Percentiles rank a stretch among this genome's conserved stretches.
Conservation (phyloP, 2,113 vertebrate species). For the Mungos mungo region DNA sequence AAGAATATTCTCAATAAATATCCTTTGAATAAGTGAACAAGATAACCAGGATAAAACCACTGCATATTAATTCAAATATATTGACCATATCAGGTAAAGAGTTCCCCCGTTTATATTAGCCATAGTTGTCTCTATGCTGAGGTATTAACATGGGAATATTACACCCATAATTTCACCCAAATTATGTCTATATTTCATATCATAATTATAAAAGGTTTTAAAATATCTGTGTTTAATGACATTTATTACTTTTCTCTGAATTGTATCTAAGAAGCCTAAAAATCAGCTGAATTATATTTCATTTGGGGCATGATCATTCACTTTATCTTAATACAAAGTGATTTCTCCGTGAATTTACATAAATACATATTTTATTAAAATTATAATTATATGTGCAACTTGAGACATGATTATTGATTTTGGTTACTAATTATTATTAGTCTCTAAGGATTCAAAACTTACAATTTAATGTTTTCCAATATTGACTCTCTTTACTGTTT, state of each 20-base stretch:
- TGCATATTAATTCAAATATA: slow-evolving; percentile 39
- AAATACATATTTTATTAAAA: slow-evolving; percentile 28
- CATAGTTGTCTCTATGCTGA: background rate
- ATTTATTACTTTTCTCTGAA: slow-evolving; percentile 3
- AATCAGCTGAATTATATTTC: background rate
- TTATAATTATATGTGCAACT: background rate
- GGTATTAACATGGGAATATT: background rate
- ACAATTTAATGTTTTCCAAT: background rate
- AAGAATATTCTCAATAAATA: background rate
- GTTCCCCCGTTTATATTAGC: background rate
- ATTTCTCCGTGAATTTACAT: slow-evolving; percentile 16
- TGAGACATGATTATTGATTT: background rate
- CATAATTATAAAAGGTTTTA: background rate
- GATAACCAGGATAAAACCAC: background rate
- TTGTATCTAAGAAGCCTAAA: background rate
- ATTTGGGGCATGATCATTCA: background rate
- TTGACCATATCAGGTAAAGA: background rate
- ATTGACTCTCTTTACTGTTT: background rate
- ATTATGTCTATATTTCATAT: background rate
- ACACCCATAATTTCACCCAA: slow-evolving; percentile 25
- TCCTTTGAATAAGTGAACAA: background rate
- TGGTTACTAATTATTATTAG: background rate
- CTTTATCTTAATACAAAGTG: background rate
- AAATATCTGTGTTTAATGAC: background rate
- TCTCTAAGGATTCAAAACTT: background rate